Evolutionary conservation across 2,113 vertebrate genomes (phyloP).

Genomic region (Toxostoma redivivum): DNA sequence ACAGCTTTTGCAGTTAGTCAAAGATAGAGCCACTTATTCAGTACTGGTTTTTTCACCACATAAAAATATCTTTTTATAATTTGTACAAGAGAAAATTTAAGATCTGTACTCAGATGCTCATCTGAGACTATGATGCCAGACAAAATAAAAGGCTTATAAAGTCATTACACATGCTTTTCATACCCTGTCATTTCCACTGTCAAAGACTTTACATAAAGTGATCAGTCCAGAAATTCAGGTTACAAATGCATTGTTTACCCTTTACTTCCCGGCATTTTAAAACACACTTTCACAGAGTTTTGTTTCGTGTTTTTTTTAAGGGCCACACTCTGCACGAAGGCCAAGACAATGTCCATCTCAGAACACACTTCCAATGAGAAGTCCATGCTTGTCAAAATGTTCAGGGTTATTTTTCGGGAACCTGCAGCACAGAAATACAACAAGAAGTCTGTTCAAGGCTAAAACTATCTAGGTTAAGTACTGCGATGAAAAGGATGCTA

Average conservation of each 20-base stretch:
- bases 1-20: slow-evolving; percentile 6
- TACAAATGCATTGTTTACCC: background rate
- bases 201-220: background rate
- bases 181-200: background rate
- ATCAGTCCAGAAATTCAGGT: background rate
- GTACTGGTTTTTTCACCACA: background rate
- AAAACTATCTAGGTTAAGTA: background rate
- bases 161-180: background rate
- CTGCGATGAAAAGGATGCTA: accelerated
- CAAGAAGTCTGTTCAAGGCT: background rate
- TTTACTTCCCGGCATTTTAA: background rate
- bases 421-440: background rate
- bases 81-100: background rate
- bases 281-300: background rate
- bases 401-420: background rate
- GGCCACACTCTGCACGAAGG: background rate
- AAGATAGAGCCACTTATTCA: slow-evolving; percentile 10
- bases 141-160: background rate
- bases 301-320: background rate
- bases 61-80: background rate
- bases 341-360: background rate
- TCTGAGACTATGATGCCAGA: background rate
- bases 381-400: background rate
- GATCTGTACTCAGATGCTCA: background rate
- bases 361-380: background rate